These are phyloP conservation scores for Camponotus fellah DNA, from an alignment of 2,888 invertebrate species.

Conservation along the genomic window DNA sequence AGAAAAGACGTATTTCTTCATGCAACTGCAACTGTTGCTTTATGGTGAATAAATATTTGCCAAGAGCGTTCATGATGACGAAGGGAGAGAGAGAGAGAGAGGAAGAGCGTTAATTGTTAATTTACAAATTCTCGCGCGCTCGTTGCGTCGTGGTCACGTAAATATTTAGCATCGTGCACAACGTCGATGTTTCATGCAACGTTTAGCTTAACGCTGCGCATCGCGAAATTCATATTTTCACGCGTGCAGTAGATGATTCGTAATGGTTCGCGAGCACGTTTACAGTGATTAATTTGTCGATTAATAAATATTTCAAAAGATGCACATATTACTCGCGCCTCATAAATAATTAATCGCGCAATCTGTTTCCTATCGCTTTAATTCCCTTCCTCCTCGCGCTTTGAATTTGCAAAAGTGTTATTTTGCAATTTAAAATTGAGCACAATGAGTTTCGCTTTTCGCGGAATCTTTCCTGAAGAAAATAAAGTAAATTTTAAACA, in stretches of 20 bases:
- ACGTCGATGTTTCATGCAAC: slow-evolving; percentile 52
- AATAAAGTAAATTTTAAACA: too few species aligned
- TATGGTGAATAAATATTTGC: slow-evolving; percentile 39
- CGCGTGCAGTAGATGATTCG: slow-evolving; percentile 30
- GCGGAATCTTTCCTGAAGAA: neutral
- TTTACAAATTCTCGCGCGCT: slow-evolving; percentile 56
- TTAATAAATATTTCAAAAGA: slow-evolving; percentile 44
- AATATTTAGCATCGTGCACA: slow-evolving; percentile 46
- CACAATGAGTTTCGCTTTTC: too few species aligned
- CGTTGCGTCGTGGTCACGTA: slow-evolving; percentile 40
- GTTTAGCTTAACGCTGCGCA: slow-evolving; percentile 41
- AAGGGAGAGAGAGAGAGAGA: neutral
- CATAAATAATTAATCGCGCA: slow-evolving; percentile 19
- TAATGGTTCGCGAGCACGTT: slow-evolving; percentile 28
- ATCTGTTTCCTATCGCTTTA: slow-evolving; percentile 11
- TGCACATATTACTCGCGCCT: neutral
- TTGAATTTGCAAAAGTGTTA: neutral
- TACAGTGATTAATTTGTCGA: slow-evolving; percentile 42
- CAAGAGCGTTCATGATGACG: slow-evolving; percentile 29
- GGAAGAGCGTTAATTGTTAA: slow-evolving; percentile 44
- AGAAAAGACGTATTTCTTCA: neutral
- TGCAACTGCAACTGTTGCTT: neutral
- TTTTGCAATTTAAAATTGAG: neutral
- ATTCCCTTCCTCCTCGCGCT: neutral
- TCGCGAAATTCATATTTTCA: slow-evolving; percentile 40